A percentile compares a stretch with the other conserved stretches of the same genome.
Conservation (phyloP, 2,888 invertebrate genomes). For the Germaria angustata region DNA sequence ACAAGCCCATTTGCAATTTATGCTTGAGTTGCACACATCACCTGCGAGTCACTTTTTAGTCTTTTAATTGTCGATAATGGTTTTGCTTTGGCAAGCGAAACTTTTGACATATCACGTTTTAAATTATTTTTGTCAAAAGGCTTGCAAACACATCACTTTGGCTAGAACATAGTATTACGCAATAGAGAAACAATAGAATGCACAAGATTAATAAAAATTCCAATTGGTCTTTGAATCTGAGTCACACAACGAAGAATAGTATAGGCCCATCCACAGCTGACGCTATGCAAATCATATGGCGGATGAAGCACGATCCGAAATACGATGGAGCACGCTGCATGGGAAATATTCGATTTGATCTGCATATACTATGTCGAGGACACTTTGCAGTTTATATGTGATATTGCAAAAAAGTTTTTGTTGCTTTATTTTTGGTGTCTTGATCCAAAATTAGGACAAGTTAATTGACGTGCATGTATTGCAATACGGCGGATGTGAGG, state of each 20-base stretch:
- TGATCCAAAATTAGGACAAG: too few relatives aligned
- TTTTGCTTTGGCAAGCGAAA: neutral
- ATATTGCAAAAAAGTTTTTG: too few relatives aligned
- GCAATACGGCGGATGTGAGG: too few relatives aligned
- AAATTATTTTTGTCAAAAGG: neutral
- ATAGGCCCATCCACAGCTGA: too few relatives aligned
- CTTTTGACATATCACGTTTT: constrained; percentile 55
- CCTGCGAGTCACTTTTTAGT: neutral
- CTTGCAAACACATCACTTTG: neutral
- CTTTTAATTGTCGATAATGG: constrained; percentile 21
- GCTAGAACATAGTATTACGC: neutral
- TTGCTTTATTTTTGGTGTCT: too few relatives aligned
- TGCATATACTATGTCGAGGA: too few relatives aligned
- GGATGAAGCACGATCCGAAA: too few relatives aligned
- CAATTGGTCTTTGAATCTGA: neutral
- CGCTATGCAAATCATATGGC: too few relatives aligned
- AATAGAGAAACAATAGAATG: neutral
- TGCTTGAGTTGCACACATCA: constrained; percentile 4
- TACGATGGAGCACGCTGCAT: too few relatives aligned
- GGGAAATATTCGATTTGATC: too few relatives aligned
- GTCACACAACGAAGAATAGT: neutral
- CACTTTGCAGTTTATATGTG: too few relatives aligned
- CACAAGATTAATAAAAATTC: neutral
- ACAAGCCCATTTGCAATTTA: constrained; percentile 21
- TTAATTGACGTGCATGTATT: too few relatives aligned